A percentile compares a stretch with the other conserved stretches of the same genome.
Evolutionary conservation across 92 coral and sea anemone species (phyloP).

Genomic region (Palythoa caribaeorum): DNA sequence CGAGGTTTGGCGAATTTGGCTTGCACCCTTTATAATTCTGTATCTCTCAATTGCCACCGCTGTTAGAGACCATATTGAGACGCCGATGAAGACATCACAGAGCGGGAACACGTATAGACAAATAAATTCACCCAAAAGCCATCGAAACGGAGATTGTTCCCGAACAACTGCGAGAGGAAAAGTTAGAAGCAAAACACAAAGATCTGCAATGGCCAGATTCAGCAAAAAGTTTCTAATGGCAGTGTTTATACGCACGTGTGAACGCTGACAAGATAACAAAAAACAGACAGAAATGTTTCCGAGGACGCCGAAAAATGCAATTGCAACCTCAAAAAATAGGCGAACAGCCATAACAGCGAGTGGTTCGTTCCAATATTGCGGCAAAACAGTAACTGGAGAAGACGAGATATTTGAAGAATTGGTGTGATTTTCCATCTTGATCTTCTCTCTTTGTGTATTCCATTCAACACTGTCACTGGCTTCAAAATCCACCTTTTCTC

Average conservation of each 20-base stretch:
- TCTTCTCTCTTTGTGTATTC: background rate
- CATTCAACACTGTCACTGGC: background rate
- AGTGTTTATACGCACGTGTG: constrained; percentile 20
- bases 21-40: constrained; percentile 4
- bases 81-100: constrained; percentile 31
- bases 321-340: constrained; percentile 23
- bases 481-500: background rate
- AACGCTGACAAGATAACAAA: constrained; percentile 19
- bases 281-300: constrained; percentile 29
- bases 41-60: constrained; percentile 44
- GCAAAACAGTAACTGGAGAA: background rate
- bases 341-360: constrained; percentile 8
- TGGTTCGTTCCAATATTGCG: constrained; percentile 36
- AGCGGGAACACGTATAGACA: constrained; percentile 38
- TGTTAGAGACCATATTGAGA: constrained; percentile 29
- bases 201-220: constrained; percentile 44
- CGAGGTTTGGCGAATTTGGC: constrained; percentile 1
- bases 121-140: constrained; percentile 38
- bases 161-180: constrained; percentile 38
- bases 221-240: constrained; percentile 12
- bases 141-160: constrained; percentile 37
- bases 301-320: constrained; percentile 19
- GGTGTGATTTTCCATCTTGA: background rate
- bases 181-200: constrained; percentile 26
- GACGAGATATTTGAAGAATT: constrained; percentile 35